Base-by-base conservation (phyloP, 2,113 vertebrate genomes). In the Alaudala cheleensis region DNA sequence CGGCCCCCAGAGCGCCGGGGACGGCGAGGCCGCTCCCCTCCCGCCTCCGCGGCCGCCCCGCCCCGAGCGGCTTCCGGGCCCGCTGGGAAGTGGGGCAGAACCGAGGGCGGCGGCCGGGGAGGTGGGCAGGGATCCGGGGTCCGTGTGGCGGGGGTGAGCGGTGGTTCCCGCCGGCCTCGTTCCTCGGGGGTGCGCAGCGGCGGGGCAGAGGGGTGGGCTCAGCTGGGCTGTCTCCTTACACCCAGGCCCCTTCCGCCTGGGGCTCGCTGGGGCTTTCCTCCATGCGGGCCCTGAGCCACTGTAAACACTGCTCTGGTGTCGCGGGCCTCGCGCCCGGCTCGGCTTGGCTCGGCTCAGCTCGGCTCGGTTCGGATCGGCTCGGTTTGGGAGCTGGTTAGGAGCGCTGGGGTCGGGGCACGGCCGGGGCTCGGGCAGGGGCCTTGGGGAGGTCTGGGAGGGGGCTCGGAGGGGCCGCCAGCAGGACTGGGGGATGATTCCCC, bases 1-100 rank as follows among this genome's bases (percentile, higher is more conserved):
- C 2, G 3, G 9, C 6, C 6, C 11, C 7, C 49, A 0, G 14
- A 5, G 12, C 6, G 3, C 22, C 0, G 5, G 9, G 40, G 4
- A 4, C 4, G 17, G 14, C 4, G 3, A 7, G 22, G 14, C 31
- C 54, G 3, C 65, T 11, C 25, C 9, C 21, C 42, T 44, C 49
- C 66, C 67, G 14, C n/a, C 65, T 16, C 33, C 12, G 24, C 16
- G 6, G 51, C 61, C 20, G 49, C 28, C n/a, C 84, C 71, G 94
- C 77, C 88, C 58, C 42, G 42, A 67, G 18, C 40, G 3, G 17
- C n/a, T 83, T 76, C 91, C 81, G 72, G 88, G n/a, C 23, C 37
- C 29, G 58, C 39, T n/a, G 40, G 33, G 22, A 83, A 81, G 39
- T 72, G 37, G 64, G 81, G 17, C 69, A 24, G 37, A n/a, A 28